Base-by-base conservation (phyloP, 2,888 invertebrate species). In the Blastobasis lacticolella region DNA sequence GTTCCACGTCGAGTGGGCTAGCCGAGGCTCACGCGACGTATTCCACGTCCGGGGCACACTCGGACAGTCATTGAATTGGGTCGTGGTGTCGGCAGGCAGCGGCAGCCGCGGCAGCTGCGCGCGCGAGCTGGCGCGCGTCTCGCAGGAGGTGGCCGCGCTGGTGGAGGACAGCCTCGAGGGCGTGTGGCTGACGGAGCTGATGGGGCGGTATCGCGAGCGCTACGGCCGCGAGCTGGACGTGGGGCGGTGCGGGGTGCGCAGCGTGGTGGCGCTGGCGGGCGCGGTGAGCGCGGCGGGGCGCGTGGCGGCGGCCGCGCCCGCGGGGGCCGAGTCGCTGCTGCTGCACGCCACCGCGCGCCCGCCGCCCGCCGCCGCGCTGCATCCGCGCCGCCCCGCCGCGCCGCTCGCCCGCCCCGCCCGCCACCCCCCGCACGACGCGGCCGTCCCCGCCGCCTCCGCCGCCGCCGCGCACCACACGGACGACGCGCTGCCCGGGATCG, bases 101-200 rank as follows among this genome's bases (percentile, higher is more conserved):
- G 65, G 64, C 55, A 68, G 69, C 48, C 54, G 60, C 4, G 72
- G 68, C 23, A 23, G 53, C 55, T 56, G 49, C 42, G 54, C 56
- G 4, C 23, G 42, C 42, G 64, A 64, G 46, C 55, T 81, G 40
- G 78, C 78, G 7, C 67, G 71, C 46, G 57, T 84, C 10, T 71
- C 75, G 50, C 36, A 47, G 2, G 78, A 84, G 54, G 62, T 85
- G 10, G 51, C 56, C 38, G 64, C 66, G 10, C 55, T 90, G 37
- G 75, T 90, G 5, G 46, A 51, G 0, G 69, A 75, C 36, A 69
- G 78, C 47, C 74, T 81, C 0, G 72, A 81, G 0, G 90, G 90
- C 3, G 73, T 90, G 5, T 38, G 23, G n/a, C 7, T 6, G 37
- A 38, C 38, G n/a, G 5, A 6, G 37, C 37, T n/a, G 7, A 5